These are phyloP conservation scores for Eleginops maclovinus DNA, from an alignment of 2,113 vertebrate genomes.

Conservation along the genomic window DNA sequence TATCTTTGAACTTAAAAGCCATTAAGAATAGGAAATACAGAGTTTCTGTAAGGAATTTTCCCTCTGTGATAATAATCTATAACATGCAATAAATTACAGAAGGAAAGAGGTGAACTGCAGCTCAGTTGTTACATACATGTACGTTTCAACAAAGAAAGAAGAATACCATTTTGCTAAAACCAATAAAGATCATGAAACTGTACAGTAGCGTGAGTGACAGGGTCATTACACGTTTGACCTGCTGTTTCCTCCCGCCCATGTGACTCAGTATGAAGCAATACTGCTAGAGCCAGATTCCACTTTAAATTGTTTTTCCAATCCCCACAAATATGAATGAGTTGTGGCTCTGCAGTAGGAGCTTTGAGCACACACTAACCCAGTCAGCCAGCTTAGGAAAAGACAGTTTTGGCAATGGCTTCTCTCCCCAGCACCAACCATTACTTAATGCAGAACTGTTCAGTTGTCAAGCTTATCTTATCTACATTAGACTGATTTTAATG, in stretches of 20 bases:
- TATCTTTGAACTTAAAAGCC: constrained; percentile 23
- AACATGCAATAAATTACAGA: constrained; percentile 1
- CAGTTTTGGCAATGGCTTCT: constrained; percentile 47
- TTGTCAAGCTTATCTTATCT: constrained; percentile 43
- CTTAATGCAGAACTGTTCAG: constrained; percentile 28
- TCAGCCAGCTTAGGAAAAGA: constrained; percentile 44
- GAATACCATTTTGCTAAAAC: background rate
- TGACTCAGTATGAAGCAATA: background rate
- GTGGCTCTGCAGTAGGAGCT: constrained; percentile 21
- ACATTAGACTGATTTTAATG: constrained; percentile 43
- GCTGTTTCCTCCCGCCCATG: constrained; percentile 20
- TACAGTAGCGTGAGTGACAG: constrained; percentile 11
- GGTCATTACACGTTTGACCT: constrained; percentile 20
- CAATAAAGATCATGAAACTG: constrained; percentile 3
- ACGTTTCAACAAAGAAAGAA: background rate
- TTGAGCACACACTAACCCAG: constrained; percentile 16
- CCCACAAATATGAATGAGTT: constrained; percentile 38
- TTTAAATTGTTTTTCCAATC: constrained; percentile 31
- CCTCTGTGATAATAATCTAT: background rate
- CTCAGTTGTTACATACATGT: background rate
- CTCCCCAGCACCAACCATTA: constrained; percentile 15
- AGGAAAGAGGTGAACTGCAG: constrained; percentile 9
- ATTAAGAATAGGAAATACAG: constrained; percentile 4
- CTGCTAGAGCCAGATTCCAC: constrained; percentile 21
- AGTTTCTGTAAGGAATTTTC: background rate